Evolutionary conservation across 2,888 invertebrate species (phyloP).

Genomic region (Alloplasta piceator): DNA sequence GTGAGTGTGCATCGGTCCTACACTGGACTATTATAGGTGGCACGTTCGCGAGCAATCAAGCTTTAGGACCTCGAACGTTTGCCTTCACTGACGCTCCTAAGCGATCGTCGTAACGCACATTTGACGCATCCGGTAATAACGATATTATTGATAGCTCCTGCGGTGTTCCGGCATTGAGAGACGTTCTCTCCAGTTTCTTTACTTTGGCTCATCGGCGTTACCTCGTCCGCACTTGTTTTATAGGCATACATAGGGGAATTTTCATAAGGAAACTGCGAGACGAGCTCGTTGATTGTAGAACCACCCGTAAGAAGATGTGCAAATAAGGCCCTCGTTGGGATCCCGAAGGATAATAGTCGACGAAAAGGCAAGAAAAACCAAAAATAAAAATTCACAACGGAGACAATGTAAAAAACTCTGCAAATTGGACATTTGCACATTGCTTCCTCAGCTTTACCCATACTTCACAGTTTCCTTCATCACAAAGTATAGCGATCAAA

Average conservation of each 20-base stretch:
- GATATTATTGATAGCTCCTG: constrained; percentile 67
- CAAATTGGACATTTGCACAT: too few species aligned
- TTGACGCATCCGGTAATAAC: constrained; percentile 68
- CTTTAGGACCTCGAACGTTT: constrained; percentile 56
- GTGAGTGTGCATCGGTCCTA: not conserved
- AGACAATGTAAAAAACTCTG: constrained; percentile 3
- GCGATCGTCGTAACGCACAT: constrained; percentile 59
- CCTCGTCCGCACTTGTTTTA: constrained; percentile 47
- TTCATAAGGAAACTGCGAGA: constrained; percentile 59
- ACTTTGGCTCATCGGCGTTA: constrained; percentile 38
- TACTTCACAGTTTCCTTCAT: too few species aligned
- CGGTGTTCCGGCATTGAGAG: constrained; percentile 61
- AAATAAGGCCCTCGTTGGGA: constrained; percentile 41
- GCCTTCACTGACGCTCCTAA: constrained; percentile 44
- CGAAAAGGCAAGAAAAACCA: not conserved
- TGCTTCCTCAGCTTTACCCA: too few species aligned
- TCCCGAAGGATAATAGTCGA: constrained; percentile 37
- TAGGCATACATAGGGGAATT: constrained; percentile 50
- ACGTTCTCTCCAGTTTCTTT: constrained; percentile 35
- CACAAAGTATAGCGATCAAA: too few species aligned
- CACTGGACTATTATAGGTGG: constrained; percentile 19
- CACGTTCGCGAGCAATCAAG: constrained; percentile 53
- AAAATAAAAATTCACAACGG: not conserved
- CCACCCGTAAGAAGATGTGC: constrained; percentile 51
- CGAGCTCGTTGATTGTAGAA: constrained; percentile 44